These are phyloP conservation scores for Hestina assimilis DNA, from an alignment of 1,140 invertebrate species.

Conservation along the genomic window DNA sequence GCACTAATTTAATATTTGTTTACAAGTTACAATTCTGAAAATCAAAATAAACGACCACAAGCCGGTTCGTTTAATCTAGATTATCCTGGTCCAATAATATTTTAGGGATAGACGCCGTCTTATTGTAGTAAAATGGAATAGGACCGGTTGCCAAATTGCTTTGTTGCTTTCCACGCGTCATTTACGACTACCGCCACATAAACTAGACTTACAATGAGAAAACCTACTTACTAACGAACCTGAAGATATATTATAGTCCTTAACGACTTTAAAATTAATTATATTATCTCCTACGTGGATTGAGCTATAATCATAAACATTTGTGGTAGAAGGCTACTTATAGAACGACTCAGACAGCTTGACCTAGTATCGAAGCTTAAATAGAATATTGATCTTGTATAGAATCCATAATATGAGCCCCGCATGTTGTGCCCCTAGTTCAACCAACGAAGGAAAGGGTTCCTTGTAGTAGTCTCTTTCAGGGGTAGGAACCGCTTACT, in stretches of 20 bases:
- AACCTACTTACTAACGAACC: neutral
- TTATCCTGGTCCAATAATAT: slow-evolving; percentile 25
- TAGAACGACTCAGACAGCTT: too few relatives aligned
- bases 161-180: slow-evolving; percentile 57
- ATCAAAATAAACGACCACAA: slow-evolving; percentile 6
- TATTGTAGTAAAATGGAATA: slow-evolving; percentile 40
- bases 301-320: too few relatives aligned
- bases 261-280: neutral
- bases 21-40: neutral
- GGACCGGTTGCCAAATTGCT: slow-evolving; percentile 61
- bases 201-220: neutral
- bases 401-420: too few relatives aligned
- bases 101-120: slow-evolving; percentile 23
- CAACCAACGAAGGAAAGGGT: too few relatives aligned
- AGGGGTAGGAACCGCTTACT: too few relatives aligned
- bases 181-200: slow-evolving; percentile 43
- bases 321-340: too few relatives aligned
- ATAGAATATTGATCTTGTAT: too few relatives aligned
- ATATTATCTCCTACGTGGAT: too few relatives aligned
- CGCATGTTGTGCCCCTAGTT: too few relatives aligned
- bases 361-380: too few relatives aligned
- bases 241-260: neutral
- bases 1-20: neutral
- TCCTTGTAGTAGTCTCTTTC: too few relatives aligned
- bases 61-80: slow-evolving; percentile 26